Conservation (phyloP, 1,140 invertebrate genomes). For the Panulirus ornatus region DNA sequence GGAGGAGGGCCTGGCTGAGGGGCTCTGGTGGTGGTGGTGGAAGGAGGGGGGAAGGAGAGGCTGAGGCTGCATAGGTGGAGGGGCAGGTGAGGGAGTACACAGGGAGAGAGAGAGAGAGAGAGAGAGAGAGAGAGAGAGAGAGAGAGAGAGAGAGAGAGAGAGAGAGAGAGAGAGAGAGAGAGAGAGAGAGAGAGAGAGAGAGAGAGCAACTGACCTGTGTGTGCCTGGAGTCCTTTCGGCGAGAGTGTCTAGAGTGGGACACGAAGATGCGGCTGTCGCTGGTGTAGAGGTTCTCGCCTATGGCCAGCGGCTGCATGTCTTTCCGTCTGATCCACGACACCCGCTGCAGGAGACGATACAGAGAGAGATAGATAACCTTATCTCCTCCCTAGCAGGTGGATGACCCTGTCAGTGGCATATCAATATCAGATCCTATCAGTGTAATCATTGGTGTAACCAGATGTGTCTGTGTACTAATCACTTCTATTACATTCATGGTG, state of each 20-base stretch:
- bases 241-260: constrained; percentile 73
- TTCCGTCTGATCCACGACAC: constrained; percentile 88
- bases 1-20: not conserved
- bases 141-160: not conserved
- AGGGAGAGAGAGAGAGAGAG: constrained; percentile 7
- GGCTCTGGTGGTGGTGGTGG: not conserved
- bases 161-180: not conserved
- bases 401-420: not conserved
- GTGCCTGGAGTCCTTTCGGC: constrained; percentile 58
- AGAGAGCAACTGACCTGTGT: constrained; percentile 35
- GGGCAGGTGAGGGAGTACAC: not conserved
- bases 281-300: constrained; percentile 87
- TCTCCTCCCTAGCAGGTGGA: not conserved
- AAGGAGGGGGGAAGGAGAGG: not conserved
- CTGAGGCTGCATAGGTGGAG: not conserved
- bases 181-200: not conserved
- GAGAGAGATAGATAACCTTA: not conserved
- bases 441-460: too few species aligned
- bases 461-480: too few species aligned
- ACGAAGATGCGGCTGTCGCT: constrained; percentile 87
- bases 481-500: too few species aligned
- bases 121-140: constrained; percentile 11
- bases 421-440: not conserved
- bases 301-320: constrained; percentile 86
- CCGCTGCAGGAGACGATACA: constrained; percentile 78